These are phyloP conservation scores for Apodemia duryi DNA, from an alignment of 2,888 invertebrate genomes.

Conservation along the genomic window DNA sequence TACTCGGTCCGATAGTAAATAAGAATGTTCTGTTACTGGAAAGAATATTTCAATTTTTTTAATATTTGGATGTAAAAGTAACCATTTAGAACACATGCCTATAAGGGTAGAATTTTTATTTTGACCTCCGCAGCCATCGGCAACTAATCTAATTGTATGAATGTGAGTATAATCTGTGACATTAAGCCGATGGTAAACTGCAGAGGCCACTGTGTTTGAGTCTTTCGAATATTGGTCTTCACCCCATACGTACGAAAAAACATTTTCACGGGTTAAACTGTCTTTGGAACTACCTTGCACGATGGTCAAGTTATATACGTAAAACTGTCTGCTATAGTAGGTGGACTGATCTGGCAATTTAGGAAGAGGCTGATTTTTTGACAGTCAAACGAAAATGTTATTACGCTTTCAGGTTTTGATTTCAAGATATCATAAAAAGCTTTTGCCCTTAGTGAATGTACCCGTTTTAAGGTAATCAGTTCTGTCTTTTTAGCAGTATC, in stretches of 20 bases:
- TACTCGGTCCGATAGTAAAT: constrained; percentile 15
- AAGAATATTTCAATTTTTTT: constrained; percentile 17
- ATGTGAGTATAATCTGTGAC: constrained; percentile 16
- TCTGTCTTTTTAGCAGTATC: constrained; percentile 29
- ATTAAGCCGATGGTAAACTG: constrained; percentile 29
- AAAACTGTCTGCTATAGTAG: constrained; percentile 35
- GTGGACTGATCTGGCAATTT: constrained; percentile 34
- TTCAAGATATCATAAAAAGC: constrained; percentile 4
- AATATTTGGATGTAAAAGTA: constrained; percentile 9
- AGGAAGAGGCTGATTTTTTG: constrained; percentile 32
- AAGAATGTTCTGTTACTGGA: constrained; percentile 18
- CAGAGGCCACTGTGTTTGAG: constrained; percentile 36
- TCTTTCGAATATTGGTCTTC: constrained; percentile 35
- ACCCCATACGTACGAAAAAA: constrained; percentile 33
- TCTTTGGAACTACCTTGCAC: constrained; percentile 28
- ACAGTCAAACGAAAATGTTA: constrained; percentile 14
- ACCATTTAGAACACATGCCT: constrained; percentile 18
- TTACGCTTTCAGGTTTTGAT: constrained; percentile 23
- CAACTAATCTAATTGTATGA: constrained; percentile 15
- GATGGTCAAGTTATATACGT: constrained; percentile 36
- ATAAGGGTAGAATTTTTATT: constrained; percentile 21
- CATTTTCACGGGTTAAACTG: constrained; percentile 29
- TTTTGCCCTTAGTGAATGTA: constrained; percentile 31
- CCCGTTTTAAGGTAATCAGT: constrained; percentile 31
- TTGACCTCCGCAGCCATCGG: constrained; percentile 24